These are phyloP conservation scores for Dinoponera quadriceps DNA, from an alignment of 1,140 invertebrate genomes.

Conservation along the genomic window DNA sequence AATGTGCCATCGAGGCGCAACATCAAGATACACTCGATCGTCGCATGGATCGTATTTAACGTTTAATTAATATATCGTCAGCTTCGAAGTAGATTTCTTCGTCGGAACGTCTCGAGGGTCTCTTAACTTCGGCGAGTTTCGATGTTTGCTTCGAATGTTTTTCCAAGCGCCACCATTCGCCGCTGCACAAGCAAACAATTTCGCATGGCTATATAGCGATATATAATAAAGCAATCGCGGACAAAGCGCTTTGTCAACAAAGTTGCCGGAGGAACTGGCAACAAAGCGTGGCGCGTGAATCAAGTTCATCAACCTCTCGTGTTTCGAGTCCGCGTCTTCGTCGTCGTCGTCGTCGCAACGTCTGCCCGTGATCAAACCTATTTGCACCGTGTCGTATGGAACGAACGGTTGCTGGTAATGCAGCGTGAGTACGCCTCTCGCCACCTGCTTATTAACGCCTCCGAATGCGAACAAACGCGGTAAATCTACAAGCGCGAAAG, in stretches of 20 bases:
- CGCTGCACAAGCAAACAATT: too few species aligned
- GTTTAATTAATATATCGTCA: too few species aligned
- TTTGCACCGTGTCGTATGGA: background rate
- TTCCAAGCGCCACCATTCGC: too few species aligned
- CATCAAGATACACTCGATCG: too few species aligned
- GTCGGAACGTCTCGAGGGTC: too few species aligned
- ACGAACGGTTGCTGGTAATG: slow-evolving; percentile 18
- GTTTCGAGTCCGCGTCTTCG: slow-evolving; percentile 11
- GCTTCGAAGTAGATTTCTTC: too few species aligned
- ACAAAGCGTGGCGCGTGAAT: slow-evolving; percentile 12
- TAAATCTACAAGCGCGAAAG: background rate
- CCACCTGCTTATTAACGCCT: background rate
- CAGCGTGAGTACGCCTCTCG: background rate
- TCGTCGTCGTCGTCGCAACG: slow-evolving; percentile 41
- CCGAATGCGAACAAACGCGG: background rate
- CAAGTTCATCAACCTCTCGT: slow-evolving; percentile 30
- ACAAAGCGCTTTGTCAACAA: slow-evolving; percentile 19
- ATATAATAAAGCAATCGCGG: background rate
- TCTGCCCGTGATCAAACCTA: slow-evolving; percentile 31
- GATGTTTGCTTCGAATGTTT: too few species aligned
- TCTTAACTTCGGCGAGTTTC: too few species aligned
- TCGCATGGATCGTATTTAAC: too few species aligned
- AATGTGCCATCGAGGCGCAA: too few species aligned
- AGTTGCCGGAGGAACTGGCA: slow-evolving; percentile 14
- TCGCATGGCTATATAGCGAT: too few species aligned